These are phyloP conservation scores for Eristalis tenax DNA, from an alignment of 2,888 invertebrate genomes.

Conservation along the genomic window DNA sequence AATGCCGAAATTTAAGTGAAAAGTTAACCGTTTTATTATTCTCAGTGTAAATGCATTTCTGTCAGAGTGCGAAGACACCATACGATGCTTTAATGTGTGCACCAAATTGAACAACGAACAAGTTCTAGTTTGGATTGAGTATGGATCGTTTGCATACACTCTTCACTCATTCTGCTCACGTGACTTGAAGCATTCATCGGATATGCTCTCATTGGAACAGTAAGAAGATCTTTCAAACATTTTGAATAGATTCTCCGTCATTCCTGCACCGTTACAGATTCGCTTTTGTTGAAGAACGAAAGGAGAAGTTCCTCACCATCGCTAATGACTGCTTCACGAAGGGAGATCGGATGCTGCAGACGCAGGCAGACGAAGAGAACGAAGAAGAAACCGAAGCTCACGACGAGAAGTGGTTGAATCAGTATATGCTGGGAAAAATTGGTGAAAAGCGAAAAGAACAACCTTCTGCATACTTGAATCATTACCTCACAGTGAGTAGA, in stretches of 20 bases:
- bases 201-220: slow-evolving; percentile 88
- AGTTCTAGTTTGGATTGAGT: slow-evolving; percentile 93
- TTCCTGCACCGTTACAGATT: slow-evolving; percentile 81
- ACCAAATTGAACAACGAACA: slow-evolving; percentile 88
- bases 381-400: slow-evolving; percentile 81
- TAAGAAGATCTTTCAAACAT: slow-evolving; percentile 65
- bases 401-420: slow-evolving; percentile 95
- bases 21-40: slow-evolving; percentile 5
- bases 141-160: slow-evolving; percentile 93
- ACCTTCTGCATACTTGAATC: slow-evolving; percentile 88
- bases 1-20: no score
- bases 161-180: slow-evolving; percentile 95
- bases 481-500: slow-evolving; percentile 86
- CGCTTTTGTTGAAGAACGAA: slow-evolving; percentile 88
- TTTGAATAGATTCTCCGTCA: background rate
- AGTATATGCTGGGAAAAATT: slow-evolving; percentile 98
- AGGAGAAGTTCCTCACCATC: slow-evolving; percentile 89
- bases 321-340: slow-evolving; percentile 90
- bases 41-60: slow-evolving; percentile 72
- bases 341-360: slow-evolving; percentile 85
- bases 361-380: slow-evolving; percentile 74
- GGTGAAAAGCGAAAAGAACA: slow-evolving; percentile 91
- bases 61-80: slow-evolving; percentile 87
- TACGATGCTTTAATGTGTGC: slow-evolving; percentile 91
- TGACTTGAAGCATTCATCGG: slow-evolving; percentile 90